Evolutionary conservation across 2,797 vertebrate genomes (phyloP).

Genomic region (Taenioides sp.): DNA sequence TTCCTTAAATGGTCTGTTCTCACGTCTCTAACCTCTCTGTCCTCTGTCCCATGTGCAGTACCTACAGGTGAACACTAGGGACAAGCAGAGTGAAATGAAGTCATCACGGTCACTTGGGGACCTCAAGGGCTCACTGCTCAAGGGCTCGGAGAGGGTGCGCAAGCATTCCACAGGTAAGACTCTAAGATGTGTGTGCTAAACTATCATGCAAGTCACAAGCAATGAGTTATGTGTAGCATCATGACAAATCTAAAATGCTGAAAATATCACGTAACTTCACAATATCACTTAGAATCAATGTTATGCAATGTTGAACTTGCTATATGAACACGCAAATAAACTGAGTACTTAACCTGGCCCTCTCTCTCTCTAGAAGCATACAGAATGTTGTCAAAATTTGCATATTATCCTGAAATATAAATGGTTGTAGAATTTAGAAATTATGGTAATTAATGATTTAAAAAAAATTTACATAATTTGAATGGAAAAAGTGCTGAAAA

Average conservation of each 20-base stretch:
- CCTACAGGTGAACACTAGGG: constrained; percentile 86
- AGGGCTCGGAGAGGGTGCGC: constrained; percentile 85
- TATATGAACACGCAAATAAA: too few relatives aligned
- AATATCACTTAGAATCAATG: not conserved
- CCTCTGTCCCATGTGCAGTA: constrained; percentile 62
- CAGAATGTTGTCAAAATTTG: too few relatives aligned
- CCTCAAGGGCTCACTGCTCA: constrained; percentile 88
- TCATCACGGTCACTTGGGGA: constrained; percentile 91
- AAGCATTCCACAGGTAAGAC: constrained; percentile 89
- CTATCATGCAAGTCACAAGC: too few relatives aligned
- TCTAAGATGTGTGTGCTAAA: too few relatives aligned
- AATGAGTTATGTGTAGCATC: not conserved
- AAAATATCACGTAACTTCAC: not conserved
- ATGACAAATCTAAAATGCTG: not conserved
- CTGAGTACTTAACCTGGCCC: too few relatives aligned
- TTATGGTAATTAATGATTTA: too few relatives aligned
- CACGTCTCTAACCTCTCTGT: constrained; percentile 6
- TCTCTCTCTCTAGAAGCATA: too few relatives aligned
- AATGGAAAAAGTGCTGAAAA: too few relatives aligned
- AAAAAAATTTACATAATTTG: too few relatives aligned
- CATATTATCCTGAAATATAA: too few relatives aligned
- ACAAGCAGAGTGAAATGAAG: constrained; percentile 90
- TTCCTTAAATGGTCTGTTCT: constrained; percentile 33
- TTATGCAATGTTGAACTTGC: not conserved
- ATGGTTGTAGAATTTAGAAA: too few relatives aligned